Evolutionary conservation across 2,888 invertebrate genomes (phyloP).

Genomic region (Synergus gifuensis): DNA sequence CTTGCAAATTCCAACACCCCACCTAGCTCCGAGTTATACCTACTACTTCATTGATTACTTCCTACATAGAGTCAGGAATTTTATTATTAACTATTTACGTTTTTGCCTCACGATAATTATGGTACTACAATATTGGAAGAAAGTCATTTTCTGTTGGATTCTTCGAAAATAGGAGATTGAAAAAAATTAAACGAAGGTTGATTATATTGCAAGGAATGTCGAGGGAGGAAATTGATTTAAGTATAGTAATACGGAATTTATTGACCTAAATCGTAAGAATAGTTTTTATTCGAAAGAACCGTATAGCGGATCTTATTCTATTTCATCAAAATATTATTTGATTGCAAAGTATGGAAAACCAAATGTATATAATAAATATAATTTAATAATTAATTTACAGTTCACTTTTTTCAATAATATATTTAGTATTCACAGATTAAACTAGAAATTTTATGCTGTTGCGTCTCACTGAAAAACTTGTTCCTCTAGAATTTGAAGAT

Average conservation of each 20-base stretch:
- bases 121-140: neutral
- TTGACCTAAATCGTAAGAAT: slow-evolving; percentile 24
- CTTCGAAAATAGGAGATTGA: neutral
- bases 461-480: too few relatives aligned
- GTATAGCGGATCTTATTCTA: neutral
- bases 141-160: slow-evolving; percentile 19
- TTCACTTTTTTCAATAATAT: too few relatives aligned
- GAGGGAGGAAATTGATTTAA: neutral
- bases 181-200: neutral
- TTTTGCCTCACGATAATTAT: neutral
- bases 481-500: too few relatives aligned
- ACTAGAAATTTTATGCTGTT: too few relatives aligned
- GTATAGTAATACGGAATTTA: slow-evolving; percentile 16
- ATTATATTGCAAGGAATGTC: slow-evolving; percentile 5
- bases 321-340: neutral
- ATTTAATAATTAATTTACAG: too few relatives aligned
- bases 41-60: slow-evolving; percentile 37
- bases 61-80: slow-evolving; percentile 30
- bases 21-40: slow-evolving; percentile 1
- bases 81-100: slow-evolving; percentile 31
- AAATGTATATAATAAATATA: neutral
- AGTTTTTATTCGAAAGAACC: slow-evolving; percentile 3
- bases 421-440: too few relatives aligned
- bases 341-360: neutral
- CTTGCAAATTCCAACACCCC: slow-evolving; percentile 42